These are phyloP conservation scores for Tadarida brasiliensis DNA, from an alignment of 2,797 vertebrate species.

Conservation along the genomic window DNA sequence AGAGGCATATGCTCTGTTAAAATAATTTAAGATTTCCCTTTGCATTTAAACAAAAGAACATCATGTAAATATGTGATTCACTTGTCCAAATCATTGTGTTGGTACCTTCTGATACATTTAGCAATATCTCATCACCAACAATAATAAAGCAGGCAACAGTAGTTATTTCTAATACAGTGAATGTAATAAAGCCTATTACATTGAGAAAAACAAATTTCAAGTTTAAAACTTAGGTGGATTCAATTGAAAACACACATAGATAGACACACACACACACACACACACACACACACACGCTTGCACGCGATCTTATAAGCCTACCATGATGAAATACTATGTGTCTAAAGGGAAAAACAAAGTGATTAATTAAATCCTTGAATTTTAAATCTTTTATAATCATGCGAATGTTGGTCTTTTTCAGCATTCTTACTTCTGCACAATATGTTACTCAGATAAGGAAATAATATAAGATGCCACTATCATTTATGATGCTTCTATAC, in stretches of 20 bases:
- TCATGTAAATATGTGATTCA: conserved; percentile 40
- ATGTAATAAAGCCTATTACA: conserved; percentile 15
- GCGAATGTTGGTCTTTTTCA: conserved; percentile 31
- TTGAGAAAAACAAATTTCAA: conserved; percentile 60
- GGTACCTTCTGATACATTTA: conserved; percentile 33
- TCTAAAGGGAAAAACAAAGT: neutral
- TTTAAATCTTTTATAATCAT: conserved; percentile 20
- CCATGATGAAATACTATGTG: conserved; percentile 48
- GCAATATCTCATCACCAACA: conserved; percentile 59
- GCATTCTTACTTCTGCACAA: neutral
- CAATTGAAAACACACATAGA: neutral
- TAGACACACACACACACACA: neutral
- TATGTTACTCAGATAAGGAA: neutral
- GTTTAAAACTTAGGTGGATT: conserved; percentile 54
- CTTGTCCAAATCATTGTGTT: conserved; percentile 60
- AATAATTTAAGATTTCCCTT: conserved; percentile 72
- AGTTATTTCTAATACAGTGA: conserved; percentile 51
- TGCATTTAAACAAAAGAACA: conserved; percentile 63
- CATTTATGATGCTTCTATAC: neutral
- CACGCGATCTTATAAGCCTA: conserved; percentile 24
- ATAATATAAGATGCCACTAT: neutral
- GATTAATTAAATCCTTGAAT: conserved; percentile 59
- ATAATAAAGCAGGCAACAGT: conserved; percentile 19
- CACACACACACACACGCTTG: neutral
- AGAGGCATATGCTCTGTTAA: conserved; percentile 60